Evolutionary conservation across 1,140 invertebrate species (phyloP).

Genomic region (Muscidifurax raptorellus): DNA sequence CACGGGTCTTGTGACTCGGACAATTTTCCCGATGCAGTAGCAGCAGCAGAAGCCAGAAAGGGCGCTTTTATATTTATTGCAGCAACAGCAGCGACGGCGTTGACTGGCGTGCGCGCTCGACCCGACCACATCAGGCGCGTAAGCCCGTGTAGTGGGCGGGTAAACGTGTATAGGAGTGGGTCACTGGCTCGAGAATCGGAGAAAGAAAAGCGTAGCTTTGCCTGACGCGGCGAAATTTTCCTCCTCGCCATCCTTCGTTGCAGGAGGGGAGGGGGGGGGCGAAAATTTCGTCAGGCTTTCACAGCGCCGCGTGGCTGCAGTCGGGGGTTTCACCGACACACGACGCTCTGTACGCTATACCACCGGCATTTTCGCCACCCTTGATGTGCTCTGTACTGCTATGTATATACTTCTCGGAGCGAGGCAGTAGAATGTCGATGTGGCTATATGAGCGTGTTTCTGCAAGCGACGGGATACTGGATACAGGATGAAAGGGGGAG

Average conservation of each 20-base stretch:
- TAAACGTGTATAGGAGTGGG: neutral
- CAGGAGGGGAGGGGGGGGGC: no score
- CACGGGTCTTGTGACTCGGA: slow-evolving; percentile 16
- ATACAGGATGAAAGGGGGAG: neutral
- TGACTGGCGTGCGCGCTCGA: neutral
- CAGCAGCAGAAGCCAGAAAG: slow-evolving; percentile 4
- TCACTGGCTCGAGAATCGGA: slow-evolving; percentile 1
- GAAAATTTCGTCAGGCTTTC: slow-evolving; percentile 43
- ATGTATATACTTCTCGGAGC: neutral
- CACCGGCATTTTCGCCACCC: slow-evolving; percentile 10
- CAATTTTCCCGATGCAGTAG: slow-evolving; percentile 18
- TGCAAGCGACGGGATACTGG: neutral
- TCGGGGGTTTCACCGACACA: neutral
- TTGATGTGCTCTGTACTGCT: neutral
- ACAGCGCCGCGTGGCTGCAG: neutral
- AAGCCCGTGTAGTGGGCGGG: neutral
- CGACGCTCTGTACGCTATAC: neutral
- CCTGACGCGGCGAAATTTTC: slow-evolving; percentile 22
- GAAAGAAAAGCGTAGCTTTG: neutral
- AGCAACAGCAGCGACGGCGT: neutral
- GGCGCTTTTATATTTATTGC: slow-evolving; percentile 37
- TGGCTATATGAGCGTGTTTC: neutral
- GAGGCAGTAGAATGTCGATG: neutral
- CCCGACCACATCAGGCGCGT: slow-evolving; percentile 6
- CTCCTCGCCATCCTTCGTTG: neutral